Percentiles rank a stretch among this genome's conserved stretches.
Conservation (phyloP, 2,888 invertebrate genomes). For the Drosophila villosipedis region DNA sequence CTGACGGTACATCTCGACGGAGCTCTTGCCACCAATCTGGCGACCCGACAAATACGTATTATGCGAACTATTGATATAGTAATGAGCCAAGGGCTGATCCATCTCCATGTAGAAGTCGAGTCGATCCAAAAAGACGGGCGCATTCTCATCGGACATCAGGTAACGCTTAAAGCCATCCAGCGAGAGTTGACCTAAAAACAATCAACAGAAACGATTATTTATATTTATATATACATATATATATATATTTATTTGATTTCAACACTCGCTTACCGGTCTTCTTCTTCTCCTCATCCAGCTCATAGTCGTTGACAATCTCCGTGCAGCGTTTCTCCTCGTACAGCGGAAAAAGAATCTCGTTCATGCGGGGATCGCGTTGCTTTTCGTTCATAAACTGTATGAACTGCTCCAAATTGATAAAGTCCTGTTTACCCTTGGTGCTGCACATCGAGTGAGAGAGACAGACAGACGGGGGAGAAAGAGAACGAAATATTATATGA, state of each 20-base stretch:
- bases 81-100: slow-evolving; percentile 99
- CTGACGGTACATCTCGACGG: slow-evolving; percentile 99
- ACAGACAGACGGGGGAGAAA: too few relatives aligned
- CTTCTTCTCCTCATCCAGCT: slow-evolving; percentile 90
- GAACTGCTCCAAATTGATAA: slow-evolving; percentile 93
- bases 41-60: slow-evolving; percentile 97
- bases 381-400: slow-evolving; percentile 98
- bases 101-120: slow-evolving; percentile 99
- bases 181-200: slow-evolving; percentile 90
- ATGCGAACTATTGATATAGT: slow-evolving; percentile 99
- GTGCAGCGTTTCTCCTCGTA: slow-evolving; percentile 97
- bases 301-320: slow-evolving; percentile 97
- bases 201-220: background rate
- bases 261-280: slow-evolving; percentile 63
- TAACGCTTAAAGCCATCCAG: slow-evolving; percentile 99
- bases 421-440: slow-evolving; percentile 95
- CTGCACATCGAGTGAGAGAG: slow-evolving; percentile 85
- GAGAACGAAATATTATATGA: background rate
- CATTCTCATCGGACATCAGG: slow-evolving; percentile 99
- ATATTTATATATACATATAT: background rate
- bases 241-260: background rate
- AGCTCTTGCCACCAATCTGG: slow-evolving; percentile 99
- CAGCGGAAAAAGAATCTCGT: slow-evolving; percentile 98
- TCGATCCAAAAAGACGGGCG: slow-evolving; percentile 99
- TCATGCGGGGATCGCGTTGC: slow-evolving; percentile 98